A percentile compares a stretch with the other conserved stretches of the same genome.
These are phyloP conservation scores for Polyploca ridens DNA, from an alignment of 2,888 invertebrate genomes.

Conservation along the genomic window DNA sequence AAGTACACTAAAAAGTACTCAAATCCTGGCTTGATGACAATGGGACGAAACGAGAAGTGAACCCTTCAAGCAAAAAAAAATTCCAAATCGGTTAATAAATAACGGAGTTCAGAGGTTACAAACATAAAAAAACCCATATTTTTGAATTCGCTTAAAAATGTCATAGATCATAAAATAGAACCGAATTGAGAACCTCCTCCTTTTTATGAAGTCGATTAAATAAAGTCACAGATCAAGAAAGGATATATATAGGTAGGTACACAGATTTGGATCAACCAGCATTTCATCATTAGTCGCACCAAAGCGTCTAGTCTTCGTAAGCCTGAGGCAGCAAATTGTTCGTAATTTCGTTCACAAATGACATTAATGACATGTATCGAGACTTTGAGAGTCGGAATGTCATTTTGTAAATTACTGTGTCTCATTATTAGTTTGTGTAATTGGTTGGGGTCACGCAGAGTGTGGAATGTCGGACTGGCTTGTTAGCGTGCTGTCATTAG, in stretches of 20 bases:
- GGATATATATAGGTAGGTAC: background rate
- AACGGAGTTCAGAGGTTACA: too few relatives aligned
- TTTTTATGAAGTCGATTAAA: too few relatives aligned
- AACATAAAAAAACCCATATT: too few relatives aligned
- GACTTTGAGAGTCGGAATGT: constrained; percentile 69
- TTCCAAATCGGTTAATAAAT: too few relatives aligned
- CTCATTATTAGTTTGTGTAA: constrained; percentile 58
- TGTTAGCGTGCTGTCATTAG: constrained; percentile 19
- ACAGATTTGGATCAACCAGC: background rate
- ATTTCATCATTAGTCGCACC: constrained; percentile 33
- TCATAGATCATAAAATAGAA: too few relatives aligned
- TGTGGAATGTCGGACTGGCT: constrained; percentile 57
- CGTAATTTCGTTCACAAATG: constrained; percentile 69
- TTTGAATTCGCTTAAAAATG: too few relatives aligned
- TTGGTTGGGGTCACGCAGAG: constrained; percentile 66
- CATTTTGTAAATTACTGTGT: constrained; percentile 70
- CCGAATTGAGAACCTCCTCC: too few relatives aligned
- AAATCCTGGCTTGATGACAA: too few relatives aligned
- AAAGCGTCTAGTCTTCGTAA: constrained; percentile 31
- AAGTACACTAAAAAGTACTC: too few relatives aligned
- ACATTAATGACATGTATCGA: constrained; percentile 68
- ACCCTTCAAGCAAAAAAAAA: too few relatives aligned
- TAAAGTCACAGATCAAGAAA: too few relatives aligned
- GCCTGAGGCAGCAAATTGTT: constrained; percentile 55
- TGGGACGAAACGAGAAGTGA: too few relatives aligned